phyloP scores from a whole-genome alignment of 2,797 vertebrate genomes.

The Masticophis lateralis region DNA sequence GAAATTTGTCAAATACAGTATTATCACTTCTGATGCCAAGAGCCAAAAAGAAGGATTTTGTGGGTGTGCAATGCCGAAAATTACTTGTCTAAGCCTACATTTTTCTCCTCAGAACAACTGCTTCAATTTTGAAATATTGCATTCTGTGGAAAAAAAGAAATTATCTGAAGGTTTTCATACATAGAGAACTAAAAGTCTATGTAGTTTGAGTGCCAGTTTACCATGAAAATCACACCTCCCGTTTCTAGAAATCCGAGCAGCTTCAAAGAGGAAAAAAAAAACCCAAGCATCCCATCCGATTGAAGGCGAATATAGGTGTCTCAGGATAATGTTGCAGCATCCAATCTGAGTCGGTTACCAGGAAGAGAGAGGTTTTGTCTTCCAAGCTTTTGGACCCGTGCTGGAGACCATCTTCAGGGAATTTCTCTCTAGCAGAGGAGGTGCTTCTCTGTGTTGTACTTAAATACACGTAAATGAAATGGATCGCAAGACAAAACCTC shows the following conservation, averaged over 20 bases:
- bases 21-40: neutral
- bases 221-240: neutral
- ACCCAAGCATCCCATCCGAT: neutral
- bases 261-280: neutral
- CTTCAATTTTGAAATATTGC: neutral
- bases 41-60: neutral
- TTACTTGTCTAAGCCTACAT: neutral
- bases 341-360: neutral
- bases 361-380: neutral
- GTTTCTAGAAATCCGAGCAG: neutral
- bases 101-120: neutral
- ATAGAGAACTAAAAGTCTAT: neutral
- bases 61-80: neutral
- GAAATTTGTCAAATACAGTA: neutral
- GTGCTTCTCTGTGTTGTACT: no score
- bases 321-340: neutral
- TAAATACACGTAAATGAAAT: no score
- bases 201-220: neutral
- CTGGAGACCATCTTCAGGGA: neutral
- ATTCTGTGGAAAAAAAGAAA: neutral
- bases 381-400: neutral
- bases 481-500: neutral
- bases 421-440: neutral
- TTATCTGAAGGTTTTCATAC: neutral
- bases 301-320: neutral